Base-by-base conservation (phyloP, 2,113 vertebrate genomes). In the Fregetta grallaria region DNA sequence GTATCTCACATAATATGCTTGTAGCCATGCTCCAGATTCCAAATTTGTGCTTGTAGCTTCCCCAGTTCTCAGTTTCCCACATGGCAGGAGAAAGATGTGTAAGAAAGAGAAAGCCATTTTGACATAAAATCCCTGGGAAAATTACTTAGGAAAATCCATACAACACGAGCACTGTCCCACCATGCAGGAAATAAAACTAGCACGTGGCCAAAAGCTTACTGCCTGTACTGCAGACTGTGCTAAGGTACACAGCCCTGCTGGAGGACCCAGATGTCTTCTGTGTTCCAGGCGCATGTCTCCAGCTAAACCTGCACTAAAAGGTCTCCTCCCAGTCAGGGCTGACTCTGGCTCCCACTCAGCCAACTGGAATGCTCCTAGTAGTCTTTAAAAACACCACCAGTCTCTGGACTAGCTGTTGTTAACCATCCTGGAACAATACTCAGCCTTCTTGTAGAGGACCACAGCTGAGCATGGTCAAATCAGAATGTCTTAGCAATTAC, bases 391-490 rank as follows among this genome's bases (percentile, higher is more conserved):
- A 8, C 36, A 50, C 7, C 47, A 14, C 47, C 17, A 36, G 12
- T 17, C 21, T 68, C 53, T 10, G 21, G 47, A 42, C 1, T 3
- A 26, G 47, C 21, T 61, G 25, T 2, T 53, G 23, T 2, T 36
- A 88, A 4, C 27, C 45, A 13, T 13, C 21, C 62, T 17, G 40
- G 29, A 58, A 42, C 38, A 47, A 47, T 2, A 22, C 21, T n/a
- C 63, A 56, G 68, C 40, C 47, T 61, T 49, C 63, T 17, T 7
- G 20, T 7, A 62, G 22, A 62, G 52, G 13, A 84, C 34, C 75
- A n/a, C 47, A 55, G 67, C 63, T 36, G 26, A 76, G 36, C 1
- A 0, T 15, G 44, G 19, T 3, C 4, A 1, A 65, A 30, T 6
- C 52, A 36, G 18, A 52, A 55, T 2, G 4, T 4, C 21, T 18